Evolutionary conservation across 64 coral and sea anemone genomes (phyloP), one percentile per base, ranked within the genome.

Genomic region (Dendrophyllia cribrosa): DNA sequence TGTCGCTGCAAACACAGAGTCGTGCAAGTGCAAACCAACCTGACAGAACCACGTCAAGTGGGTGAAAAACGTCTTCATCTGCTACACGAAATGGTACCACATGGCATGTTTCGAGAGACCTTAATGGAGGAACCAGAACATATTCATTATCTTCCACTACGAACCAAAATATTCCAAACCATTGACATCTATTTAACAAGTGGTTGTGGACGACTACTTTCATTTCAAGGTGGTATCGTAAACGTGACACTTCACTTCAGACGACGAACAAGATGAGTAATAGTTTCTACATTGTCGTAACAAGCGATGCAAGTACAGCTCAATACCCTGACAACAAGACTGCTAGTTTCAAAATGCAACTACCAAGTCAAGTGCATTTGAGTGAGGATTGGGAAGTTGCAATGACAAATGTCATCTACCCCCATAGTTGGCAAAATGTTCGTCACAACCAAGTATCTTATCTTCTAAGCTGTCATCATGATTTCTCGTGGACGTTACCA

Each of bases 131-230:
- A 78, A 12, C 16, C 4, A 78, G 16, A 51, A n/a, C 75, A 15
- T 20, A 10, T 34, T 19, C 4, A 50, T 17, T 78, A 51, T n/a
- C 46, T 78, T 7, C 75, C 46, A 21, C 13, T 78, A 17, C 75
- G 43, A 5, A 58, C 47, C 20, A 78, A 78, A 12, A 78, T 22
- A 2, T 78, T 51, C 46, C 75, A 78, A 19, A 78, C 46, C 4
- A 45, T 78, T 52, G 7, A 78, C 16, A 58, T 82, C 56, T 61
- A 62, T 58, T 82, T 82, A 82, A 82, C 79, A 19, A 62, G 56
- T 21, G 43, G 79, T 82, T 82, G 56, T 82, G 79, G 79, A 2
- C 9, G 0, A 6, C 4, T 15, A 9, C 53, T 82, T 24, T 82
- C 56, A 66, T 82, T 66, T 66, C 23, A 23, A 34, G 55, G 23